These are phyloP conservation scores for Uloborus plumipes DNA, from an alignment of 2,888 invertebrate species.

Conservation along the genomic window DNA sequence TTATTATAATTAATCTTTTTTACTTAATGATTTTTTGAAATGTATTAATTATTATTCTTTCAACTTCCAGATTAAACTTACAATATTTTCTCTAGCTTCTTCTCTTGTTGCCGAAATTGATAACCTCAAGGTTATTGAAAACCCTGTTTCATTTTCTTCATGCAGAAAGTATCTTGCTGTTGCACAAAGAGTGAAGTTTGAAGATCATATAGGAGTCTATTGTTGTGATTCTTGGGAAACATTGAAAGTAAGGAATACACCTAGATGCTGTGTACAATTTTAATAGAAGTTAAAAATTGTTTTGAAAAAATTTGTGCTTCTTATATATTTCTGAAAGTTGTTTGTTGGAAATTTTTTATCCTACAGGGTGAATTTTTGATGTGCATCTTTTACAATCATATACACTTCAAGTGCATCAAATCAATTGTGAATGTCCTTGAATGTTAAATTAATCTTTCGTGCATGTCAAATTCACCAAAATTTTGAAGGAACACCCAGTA, in stretches of 20 bases:
- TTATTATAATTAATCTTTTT: no score
- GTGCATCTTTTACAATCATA: no score
- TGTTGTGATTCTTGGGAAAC: constrained; percentile 33
- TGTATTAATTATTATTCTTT: background rate
- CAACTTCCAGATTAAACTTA: constrained; percentile 34
- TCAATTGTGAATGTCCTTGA: no score
- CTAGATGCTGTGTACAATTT: background rate
- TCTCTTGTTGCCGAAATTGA: constrained; percentile 20
- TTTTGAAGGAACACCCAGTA: no score
- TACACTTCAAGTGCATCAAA: no score
- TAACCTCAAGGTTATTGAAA: constrained; percentile 28
- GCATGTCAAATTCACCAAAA: no score
- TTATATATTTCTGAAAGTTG: no score
- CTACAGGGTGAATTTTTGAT: no score
- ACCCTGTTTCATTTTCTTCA: constrained; percentile 19
- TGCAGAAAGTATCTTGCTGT: constrained; percentile 32
- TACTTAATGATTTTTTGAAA: no score
- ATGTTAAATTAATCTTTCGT: no score
- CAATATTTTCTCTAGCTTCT: constrained; percentile 34
- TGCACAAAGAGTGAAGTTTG: constrained; percentile 14
- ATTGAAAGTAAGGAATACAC: constrained; percentile 20
- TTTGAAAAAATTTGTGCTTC: no score
- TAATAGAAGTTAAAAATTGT: background rate
- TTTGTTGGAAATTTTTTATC: no score
- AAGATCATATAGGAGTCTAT: constrained; percentile 32